These are phyloP conservation scores for Fundulus diaphanus DNA, from an alignment of 2,797 vertebrate genomes.

Conservation along the genomic window DNA sequence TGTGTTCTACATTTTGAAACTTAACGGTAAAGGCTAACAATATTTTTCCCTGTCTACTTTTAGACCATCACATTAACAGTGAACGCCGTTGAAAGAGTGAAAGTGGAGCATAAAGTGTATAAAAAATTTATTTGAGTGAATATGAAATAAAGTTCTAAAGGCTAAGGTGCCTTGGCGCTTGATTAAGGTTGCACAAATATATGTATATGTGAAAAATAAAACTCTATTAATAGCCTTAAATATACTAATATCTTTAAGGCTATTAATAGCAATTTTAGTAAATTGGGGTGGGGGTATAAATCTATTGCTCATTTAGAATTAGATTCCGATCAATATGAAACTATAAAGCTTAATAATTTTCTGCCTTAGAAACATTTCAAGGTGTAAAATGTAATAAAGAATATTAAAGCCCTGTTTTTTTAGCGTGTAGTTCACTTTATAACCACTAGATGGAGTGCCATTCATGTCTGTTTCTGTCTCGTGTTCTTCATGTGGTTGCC, in stretches of 20 bases:
- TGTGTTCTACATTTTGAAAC: too few species aligned
- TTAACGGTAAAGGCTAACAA: too few species aligned
- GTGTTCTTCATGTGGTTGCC: background rate
- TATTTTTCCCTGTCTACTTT: background rate
- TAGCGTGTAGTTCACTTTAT: background rate
- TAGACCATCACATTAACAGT: too few species aligned
- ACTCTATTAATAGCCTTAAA: background rate
- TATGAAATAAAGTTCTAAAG: too few species aligned
- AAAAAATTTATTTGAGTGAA: too few species aligned
- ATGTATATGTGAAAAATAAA: too few species aligned
- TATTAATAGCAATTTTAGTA: too few species aligned
- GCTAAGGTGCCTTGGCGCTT: too few species aligned
- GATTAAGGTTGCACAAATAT: too few species aligned
- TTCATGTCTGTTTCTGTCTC: background rate
- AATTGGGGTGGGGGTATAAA: background rate
- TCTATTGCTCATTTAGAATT: background rate
- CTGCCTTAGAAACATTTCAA: background rate
- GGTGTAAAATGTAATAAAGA: background rate
- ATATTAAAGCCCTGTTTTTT: background rate
- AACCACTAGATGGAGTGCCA: background rate
- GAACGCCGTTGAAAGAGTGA: too few species aligned
- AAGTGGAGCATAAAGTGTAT: too few species aligned
- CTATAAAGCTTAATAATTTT: background rate
- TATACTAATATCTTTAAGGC: too few species aligned
- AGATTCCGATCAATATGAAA: background rate